A percentile compares a stretch with the other conserved stretches of the same genome.
Conservation (phyloP, 2,113 vertebrate species). For the Bambusicola thoracicus region DNA sequence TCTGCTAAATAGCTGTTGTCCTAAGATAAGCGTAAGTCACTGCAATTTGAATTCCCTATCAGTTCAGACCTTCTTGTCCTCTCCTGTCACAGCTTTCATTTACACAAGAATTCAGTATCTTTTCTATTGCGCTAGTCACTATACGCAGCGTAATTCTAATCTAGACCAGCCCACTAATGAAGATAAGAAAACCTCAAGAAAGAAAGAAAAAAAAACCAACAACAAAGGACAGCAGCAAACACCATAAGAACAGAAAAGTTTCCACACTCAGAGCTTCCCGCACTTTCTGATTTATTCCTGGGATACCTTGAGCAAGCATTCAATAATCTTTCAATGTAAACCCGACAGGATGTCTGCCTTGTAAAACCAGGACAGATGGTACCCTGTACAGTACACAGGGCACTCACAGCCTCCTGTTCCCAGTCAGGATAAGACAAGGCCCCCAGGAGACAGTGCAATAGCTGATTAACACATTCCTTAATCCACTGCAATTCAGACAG, state of each 20-base stretch:
- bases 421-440: background rate
- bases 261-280: background rate
- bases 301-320: background rate
- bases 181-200: conserved; percentile 2
- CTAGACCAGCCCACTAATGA: background rate
- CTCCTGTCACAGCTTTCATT: background rate
- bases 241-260: background rate
- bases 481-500: background rate
- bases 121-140: background rate
- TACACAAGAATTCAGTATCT: background rate
- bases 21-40: conserved; percentile 13
- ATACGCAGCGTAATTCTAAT: background rate
- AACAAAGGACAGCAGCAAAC: background rate
- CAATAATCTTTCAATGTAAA: background rate
- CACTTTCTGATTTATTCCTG: background rate
- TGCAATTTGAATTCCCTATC: background rate
- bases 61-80: background rate
- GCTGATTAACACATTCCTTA: background rate
- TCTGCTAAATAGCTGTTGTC: background rate
- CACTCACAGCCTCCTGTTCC: background rate
- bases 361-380: background rate
- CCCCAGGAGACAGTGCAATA: background rate
- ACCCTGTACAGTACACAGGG: background rate
- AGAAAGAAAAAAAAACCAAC: background rate
- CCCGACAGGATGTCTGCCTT: background rate